Evolutionary conservation across 2,797 vertebrate species (phyloP), one percentile per base, ranked within the genome.

Genomic region (Halcyon chelicuti): DNA sequence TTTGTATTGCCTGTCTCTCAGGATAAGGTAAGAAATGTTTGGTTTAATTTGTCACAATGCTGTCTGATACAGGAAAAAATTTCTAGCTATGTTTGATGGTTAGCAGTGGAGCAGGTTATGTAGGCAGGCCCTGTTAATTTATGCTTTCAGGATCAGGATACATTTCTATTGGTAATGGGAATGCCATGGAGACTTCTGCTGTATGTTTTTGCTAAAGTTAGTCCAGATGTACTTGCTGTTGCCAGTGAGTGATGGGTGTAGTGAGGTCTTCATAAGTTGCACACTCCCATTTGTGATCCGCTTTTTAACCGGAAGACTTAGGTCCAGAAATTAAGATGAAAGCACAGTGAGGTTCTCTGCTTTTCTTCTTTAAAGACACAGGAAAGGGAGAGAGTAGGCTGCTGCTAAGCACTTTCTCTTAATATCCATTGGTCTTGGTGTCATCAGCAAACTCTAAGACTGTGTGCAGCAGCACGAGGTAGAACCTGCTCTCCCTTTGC

Each of bases 121-220:
- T 12, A 31, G 57, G 79, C 51, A 84, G 44, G n/a, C 42, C 22
- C 35, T 47, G 12, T 6, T n/a, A 65, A 15, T 68, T 61, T 71
- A 33, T 81, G 13, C 22, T 86, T 75, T 83, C 0, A 5, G 49
- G 28, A 37, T 62, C 21, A 40, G 68, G 6, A 12, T 65, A 3
- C 0, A 0, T 39, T 86, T 16, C 33, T 63, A 0, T 20, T 0
- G 0, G 61, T 29, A 29, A 15, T 18, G 9, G 58, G 31, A 54
- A 74, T 58, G 49, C 29, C 23, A 4, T 5, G 44, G 57, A 76
- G 77, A 33, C 10, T 83, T 37, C 17, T 39, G 54, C 29, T 65
- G 25, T 57, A 12, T 22, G 31, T 4, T 60, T 78, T 40, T 51
- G 16, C 51, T 92, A 5, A 83, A 83, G 73, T 62, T 86, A 47